Evolutionary conservation across 2,888 invertebrate genomes (phyloP), one percentile per base, ranked within the genome.

Genomic region (Bruchidius siliquastri): DNA sequence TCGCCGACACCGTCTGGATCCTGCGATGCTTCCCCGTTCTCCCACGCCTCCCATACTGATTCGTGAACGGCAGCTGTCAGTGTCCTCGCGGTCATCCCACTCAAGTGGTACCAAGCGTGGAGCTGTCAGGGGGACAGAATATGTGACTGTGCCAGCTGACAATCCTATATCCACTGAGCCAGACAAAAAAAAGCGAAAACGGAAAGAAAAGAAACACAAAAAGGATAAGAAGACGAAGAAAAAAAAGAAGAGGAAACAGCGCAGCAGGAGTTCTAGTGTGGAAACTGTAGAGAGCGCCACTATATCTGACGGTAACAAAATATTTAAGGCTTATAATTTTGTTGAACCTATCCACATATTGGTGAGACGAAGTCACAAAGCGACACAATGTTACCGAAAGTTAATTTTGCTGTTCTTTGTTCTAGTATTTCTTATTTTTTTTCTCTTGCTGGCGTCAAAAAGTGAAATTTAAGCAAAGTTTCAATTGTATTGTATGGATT

Each of bases 191-290:
- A 84, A 84, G 71, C 79, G 88, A 73, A 89, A 89, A 77, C 90
- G 90, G 79, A 90, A 90, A 81, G 92, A 93, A 70, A 93, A 93
- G 83, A 91, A 92, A 84, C 93, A 92, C 85, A 94, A 93, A 84
- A 87, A 87, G 77, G 88, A 89, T 74, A 85, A 88, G 75, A 92
- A 92, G 78, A 89, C 91, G 69, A 92, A 92, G 81, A 94, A 92
- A 85, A 92, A 91, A 86, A 92, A 91, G 85, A 91, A 92, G 75
- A 93, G 92, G 84, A 88, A 88, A 68, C 90, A 90, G 84, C 91
- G 92, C 71, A 88, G 89, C 74, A 92, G 92, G 67, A 89, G 70
- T 20, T 68, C 68, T 21, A 68, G 68, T 21, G 21, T 68, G 68
- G 68, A 68, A 21, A 73, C 69, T 69, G 49, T 68, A 68, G 76